Evolutionary conservation across 2,888 invertebrate species (phyloP).

Genomic region (Polia nebulosa): DNA sequence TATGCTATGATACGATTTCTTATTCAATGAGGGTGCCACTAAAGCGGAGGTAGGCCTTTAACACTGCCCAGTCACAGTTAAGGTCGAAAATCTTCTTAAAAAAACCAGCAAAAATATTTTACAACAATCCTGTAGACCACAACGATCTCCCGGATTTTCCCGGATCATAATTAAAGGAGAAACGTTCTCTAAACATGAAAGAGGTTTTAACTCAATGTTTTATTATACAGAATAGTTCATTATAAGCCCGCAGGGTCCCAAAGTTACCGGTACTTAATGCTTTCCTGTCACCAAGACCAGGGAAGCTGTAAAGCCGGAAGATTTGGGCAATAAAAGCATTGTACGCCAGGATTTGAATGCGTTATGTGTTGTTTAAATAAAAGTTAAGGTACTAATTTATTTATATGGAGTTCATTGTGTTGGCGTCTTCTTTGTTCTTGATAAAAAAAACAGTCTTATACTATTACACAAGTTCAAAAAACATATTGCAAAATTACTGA

Average conservation of each 20-base stretch:
- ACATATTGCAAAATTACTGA: too few relatives aligned
- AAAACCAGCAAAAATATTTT: too few relatives aligned
- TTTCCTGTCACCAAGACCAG: conserved; percentile 48
- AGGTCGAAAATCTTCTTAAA: too few relatives aligned
- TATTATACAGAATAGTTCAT: conserved; percentile 55
- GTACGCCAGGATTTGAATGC: conserved; percentile 33
- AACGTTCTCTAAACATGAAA: conserved; percentile 26
- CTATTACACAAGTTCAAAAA: too few relatives aligned
- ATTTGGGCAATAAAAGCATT: conserved; percentile 60
- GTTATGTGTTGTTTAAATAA: conserved; percentile 44
- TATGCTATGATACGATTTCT: too few relatives aligned
- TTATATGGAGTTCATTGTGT: conserved; percentile 24
- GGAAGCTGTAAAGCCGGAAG: conserved; percentile 53
- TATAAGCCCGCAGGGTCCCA: conserved; percentile 44
- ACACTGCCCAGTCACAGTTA: too few relatives aligned
- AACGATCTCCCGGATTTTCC: conserved; percentile 14
- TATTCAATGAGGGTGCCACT: too few relatives aligned
- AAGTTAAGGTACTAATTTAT: conserved; percentile 29
- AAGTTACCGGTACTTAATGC: conserved; percentile 55
- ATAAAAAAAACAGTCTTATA: too few relatives aligned
- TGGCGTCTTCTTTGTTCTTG: not conserved
- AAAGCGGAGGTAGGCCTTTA: too few relatives aligned
- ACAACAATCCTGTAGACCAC: too few relatives aligned
- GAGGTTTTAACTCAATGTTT: conserved; percentile 37
- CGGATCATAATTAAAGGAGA: conserved; percentile 41